A percentile compares a stretch with the other conserved stretches of the same genome.
phyloP scores from a whole-genome alignment of 2,797 vertebrate species.

The Hemibagrus guttatus region DNA sequence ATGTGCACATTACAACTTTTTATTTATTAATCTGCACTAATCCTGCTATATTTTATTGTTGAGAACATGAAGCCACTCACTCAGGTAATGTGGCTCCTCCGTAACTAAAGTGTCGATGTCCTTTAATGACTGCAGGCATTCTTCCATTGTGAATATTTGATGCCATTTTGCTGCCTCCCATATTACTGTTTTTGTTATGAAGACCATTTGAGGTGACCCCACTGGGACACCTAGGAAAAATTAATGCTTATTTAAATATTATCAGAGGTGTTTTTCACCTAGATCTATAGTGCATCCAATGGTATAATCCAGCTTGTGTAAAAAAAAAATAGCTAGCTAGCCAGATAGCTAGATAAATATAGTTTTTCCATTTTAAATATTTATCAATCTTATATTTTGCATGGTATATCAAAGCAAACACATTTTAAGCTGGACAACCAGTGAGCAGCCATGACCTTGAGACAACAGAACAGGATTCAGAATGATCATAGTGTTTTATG shows the following conservation, averaged over 20 bases:
- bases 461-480: background rate
- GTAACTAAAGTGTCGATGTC: constrained; percentile 63
- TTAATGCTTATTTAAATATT: background rate
- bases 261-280: background rate
- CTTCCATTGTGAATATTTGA: constrained; percentile 56
- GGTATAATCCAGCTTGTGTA: background rate
- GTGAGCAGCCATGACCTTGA: background rate
- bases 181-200: constrained; percentile 7
- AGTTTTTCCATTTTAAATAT: background rate
- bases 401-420: background rate
- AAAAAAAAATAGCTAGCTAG: too few species aligned
- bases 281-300: background rate
- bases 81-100: constrained; percentile 65
- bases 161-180: constrained; percentile 54
- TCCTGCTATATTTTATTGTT: background rate
- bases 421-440: background rate
- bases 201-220: background rate
- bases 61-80: constrained; percentile 48
- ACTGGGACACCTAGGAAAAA: constrained; percentile 5
- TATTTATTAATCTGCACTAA: background rate
- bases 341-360: background rate
- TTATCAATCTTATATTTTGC: background rate
- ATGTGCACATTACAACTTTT: background rate
- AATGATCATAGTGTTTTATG: background rate
- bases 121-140: constrained; percentile 61